phyloP scores from a whole-genome alignment of 1,140 invertebrate genomes.

The Galleria mellonella region DNA sequence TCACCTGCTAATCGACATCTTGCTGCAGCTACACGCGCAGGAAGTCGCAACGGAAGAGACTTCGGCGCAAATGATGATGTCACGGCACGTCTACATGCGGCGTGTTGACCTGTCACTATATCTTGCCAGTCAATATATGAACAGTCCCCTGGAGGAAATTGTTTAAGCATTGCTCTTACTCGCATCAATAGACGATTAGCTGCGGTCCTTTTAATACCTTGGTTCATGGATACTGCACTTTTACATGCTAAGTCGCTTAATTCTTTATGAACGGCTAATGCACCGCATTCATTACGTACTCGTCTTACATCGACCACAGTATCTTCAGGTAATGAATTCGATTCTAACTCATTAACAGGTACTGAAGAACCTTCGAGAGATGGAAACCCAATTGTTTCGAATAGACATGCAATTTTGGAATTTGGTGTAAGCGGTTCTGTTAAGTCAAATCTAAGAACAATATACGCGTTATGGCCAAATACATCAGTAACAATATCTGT shows the following conservation, averaged over 20 bases:
- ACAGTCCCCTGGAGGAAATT: slow-evolving; percentile 44
- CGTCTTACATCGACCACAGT: slow-evolving; percentile 31
- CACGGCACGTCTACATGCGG: slow-evolving; percentile 49
- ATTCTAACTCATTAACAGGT: slow-evolving; percentile 26
- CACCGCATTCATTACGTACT: slow-evolving; percentile 49
- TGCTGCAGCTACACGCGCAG: slow-evolving; percentile 28
- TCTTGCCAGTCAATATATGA: slow-evolving; percentile 46
- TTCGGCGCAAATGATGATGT: slow-evolving; percentile 56
- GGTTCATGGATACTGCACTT: slow-evolving; percentile 41
- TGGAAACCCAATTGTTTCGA: slow-evolving; percentile 38
- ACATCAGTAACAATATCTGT: slow-evolving; percentile 40
- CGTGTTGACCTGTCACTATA: slow-evolving; percentile 47
- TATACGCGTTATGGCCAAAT: slow-evolving; percentile 36
- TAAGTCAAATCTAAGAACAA: slow-evolving; percentile 53
- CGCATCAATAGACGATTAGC: slow-evolving; percentile 48
- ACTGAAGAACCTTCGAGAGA: slow-evolving; percentile 20
- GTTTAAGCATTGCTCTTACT: slow-evolving; percentile 45
- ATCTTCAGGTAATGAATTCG: slow-evolving; percentile 28
- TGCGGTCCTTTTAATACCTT: slow-evolving; percentile 53
- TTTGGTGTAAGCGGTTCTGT: slow-evolving; percentile 38
- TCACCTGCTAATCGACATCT: slow-evolving; percentile 40
- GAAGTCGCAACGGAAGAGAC: slow-evolving; percentile 22
- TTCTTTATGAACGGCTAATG: slow-evolving; percentile 55
- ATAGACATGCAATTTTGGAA: slow-evolving; percentile 34
- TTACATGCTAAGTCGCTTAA: slow-evolving; percentile 38